Percentiles rank a stretch among this genome's conserved stretches.
Conservation (phyloP, 2,113 vertebrate genomes). For the Scartelaos histophorus region DNA sequence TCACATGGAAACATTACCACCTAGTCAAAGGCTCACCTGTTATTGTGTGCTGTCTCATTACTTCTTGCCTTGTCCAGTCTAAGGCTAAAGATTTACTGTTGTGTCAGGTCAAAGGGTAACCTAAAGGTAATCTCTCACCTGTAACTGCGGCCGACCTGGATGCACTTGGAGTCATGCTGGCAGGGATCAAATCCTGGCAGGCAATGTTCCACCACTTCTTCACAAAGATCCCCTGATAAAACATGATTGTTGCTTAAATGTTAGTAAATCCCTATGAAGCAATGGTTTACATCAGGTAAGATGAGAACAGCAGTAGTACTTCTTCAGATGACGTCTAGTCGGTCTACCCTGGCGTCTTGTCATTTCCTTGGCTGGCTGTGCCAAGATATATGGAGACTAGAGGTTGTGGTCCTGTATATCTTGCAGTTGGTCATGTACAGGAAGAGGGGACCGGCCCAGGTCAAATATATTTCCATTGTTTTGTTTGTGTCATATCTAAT, state of each 20-base stretch:
- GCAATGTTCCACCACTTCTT: conserved; percentile 90
- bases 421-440: conserved; percentile 25
- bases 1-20: conserved; percentile 25
- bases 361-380: conserved; percentile 28
- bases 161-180: conserved; percentile 90
- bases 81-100: background rate
- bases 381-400: conserved; percentile 26
- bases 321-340: background rate
- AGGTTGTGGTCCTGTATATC: conserved; percentile 13
- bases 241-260: background rate
- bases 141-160: conserved; percentile 81
- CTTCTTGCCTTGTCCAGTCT: background rate
- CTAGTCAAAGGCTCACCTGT: background rate
- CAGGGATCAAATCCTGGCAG: conserved; percentile 86
- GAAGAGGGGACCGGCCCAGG: conserved; percentile 35
- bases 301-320: background rate
- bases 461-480: conserved; percentile 52
- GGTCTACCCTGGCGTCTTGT: conserved; percentile 3
- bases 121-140: conserved; percentile 74
- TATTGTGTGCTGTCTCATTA: too few relatives aligned
- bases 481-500: conserved; percentile 55
- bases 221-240: conserved; percentile 88
- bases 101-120: background rate
- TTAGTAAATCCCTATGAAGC: background rate
- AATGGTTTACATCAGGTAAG: background rate